phyloP scores from a whole-genome alignment of 2,888 invertebrate species.

The Hydrotaea cyrtoneurina region DNA sequence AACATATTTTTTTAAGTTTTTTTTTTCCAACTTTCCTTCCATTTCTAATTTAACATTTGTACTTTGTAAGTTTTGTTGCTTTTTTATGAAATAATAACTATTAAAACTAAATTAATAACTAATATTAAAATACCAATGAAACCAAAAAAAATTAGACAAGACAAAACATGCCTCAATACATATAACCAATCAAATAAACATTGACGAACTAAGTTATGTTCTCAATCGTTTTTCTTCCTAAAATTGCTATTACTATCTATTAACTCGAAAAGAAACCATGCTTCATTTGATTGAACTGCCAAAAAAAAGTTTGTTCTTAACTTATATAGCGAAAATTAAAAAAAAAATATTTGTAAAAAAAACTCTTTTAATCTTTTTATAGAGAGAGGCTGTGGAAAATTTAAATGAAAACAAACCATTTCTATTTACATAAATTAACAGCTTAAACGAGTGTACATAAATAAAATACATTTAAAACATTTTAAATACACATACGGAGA shows the following conservation, averaged over 20 bases:
- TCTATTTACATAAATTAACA: constrained; percentile 53
- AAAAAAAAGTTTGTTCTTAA: constrained; percentile 40
- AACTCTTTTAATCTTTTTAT: constrained; percentile 2
- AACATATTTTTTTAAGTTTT: constrained; percentile 9
- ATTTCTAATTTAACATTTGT: constrained; percentile 39
- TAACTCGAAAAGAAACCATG: constrained; percentile 20
- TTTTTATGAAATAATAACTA: constrained; percentile 30
- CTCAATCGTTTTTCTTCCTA: constrained; percentile 36
- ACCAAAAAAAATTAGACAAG: constrained; percentile 13
- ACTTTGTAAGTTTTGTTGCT: constrained; percentile 34
- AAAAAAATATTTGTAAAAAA: constrained; percentile 36
- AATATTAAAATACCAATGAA: constrained; percentile 4
- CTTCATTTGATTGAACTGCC: constrained; percentile 59
- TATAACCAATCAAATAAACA: neutral
- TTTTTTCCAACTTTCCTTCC: constrained; percentile 15
- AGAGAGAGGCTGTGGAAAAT: constrained; percentile 62
- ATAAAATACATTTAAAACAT: constrained; percentile 39
- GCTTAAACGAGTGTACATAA: constrained; percentile 62
- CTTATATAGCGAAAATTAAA: neutral
- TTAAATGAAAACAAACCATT: constrained; percentile 35
- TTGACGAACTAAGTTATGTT: constrained; percentile 16
- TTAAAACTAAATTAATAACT: constrained; percentile 8
- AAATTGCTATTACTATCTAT: constrained; percentile 14
- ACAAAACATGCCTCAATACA: constrained; percentile 40
- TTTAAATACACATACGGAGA: constrained; percentile 31